Conservation (phyloP, 2,113 vertebrate genomes). For the Scopus umbretta region DNA sequence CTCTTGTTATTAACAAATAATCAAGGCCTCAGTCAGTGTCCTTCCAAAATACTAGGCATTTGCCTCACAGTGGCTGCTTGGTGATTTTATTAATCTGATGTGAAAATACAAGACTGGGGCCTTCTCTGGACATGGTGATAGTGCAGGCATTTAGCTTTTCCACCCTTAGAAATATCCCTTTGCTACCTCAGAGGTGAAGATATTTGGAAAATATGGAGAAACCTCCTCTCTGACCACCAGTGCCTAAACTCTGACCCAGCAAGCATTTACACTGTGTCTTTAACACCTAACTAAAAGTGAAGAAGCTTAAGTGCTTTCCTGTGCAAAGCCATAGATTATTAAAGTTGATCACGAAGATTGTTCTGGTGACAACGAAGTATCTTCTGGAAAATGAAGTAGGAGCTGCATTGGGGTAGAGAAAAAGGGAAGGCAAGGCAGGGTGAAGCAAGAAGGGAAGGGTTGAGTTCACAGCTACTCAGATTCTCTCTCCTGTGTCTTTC, state of each 20-base stretch:
- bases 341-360: background rate
- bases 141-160: background rate
- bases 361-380: background rate
- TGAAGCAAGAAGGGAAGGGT: background rate
- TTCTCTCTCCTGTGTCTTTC: background rate
- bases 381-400: background rate
- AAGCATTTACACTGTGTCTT: background rate
- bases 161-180: background rate
- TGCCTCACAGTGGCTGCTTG: background rate
- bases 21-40: background rate
- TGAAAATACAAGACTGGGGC: background rate
- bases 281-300: background rate
- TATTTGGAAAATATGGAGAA: background rate
- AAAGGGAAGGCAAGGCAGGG: background rate
- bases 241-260: background rate
- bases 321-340: background rate
- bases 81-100: background rate
- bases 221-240: accelerated
- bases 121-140: background rate
- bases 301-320: background rate
- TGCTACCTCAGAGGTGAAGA: background rate
- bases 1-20: background rate
- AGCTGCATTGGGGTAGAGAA: background rate
- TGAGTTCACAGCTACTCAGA: background rate
- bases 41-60: background rate